Base-by-base conservation (phyloP, 2,797 vertebrate genomes). In the Acrossocheilus fasciatus region DNA sequence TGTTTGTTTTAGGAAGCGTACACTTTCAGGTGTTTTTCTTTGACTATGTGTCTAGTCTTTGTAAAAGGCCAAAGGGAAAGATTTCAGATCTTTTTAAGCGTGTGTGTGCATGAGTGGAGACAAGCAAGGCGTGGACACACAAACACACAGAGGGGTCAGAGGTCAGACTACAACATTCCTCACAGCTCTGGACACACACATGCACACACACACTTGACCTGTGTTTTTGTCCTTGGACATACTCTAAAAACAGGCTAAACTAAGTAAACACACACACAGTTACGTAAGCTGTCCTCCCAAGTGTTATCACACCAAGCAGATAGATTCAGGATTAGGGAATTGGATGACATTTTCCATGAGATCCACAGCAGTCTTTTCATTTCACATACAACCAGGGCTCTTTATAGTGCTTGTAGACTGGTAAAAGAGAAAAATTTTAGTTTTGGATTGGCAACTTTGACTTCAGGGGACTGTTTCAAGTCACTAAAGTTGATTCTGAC, bases 201-300 rank as follows among this genome's bases (percentile, higher is more conserved):
- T 81, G 68, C 82, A 77, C 79, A 50, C 81, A 85, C 66, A 73
- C 80, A 73, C 84, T 85, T 86, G 83, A 88, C 85, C 91, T 85
- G 78, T 74, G 30, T 86, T 81, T 70, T 88, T n/a, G 81, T 82
- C 81, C 85, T 87, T 84, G 59, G 82, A 87, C 88, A 23, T 86
- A n/a, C 6, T 74, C n/a, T 83, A 82, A 87, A 78, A 74, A 57
- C 75, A 85, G 90, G 89, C 91, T 85, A 86, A 90, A 89, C 89
- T 77, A 85, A 91, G 87, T 87, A 91, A 93, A 93, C 90, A 91
- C 84, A 91, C 84, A 43, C 57, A 70, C 57, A 89, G 89, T 93
- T 92, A 91, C 90, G 75, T 90, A 91, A 87, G 79, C 23, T 70
- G 82, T 88, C 87, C 43, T 88, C 41, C 39, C 26, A 83, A 79